phyloP scores from a whole-genome alignment of 2,113 vertebrate species.

The Podilymbus podiceps region DNA sequence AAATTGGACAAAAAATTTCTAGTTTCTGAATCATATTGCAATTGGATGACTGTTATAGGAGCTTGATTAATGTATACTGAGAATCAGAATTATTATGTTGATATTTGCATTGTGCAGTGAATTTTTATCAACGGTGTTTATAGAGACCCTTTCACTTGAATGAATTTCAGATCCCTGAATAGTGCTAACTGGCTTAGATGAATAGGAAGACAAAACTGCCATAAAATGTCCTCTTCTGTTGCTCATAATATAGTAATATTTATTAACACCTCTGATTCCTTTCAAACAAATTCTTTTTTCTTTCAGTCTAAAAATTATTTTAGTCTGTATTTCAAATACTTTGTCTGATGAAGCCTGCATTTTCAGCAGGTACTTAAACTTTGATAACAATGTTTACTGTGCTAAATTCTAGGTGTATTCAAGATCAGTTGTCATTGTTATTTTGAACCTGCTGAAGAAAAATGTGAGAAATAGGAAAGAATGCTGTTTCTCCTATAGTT shows the following conservation, averaged over 20 bases:
- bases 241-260: neutral
- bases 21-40: neutral
- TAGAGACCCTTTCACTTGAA: neutral
- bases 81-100: neutral
- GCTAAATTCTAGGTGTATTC: neutral
- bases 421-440: neutral
- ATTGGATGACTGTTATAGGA: neutral
- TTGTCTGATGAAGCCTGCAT: neutral
- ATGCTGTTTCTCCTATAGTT: neutral
- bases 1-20: neutral
- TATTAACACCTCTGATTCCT: conserved; percentile 25
- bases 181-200: neutral
- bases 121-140: neutral
- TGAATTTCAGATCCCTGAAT: neutral
- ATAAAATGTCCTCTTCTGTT: neutral
- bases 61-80: neutral
- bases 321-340: conserved; percentile 32
- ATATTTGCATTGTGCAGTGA: neutral
- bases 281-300: neutral
- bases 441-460: neutral
- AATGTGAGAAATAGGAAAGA: neutral
- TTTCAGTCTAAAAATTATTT: neutral
- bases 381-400: neutral
- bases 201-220: neutral
- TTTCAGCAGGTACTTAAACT: neutral